These are phyloP conservation scores for Andrena minutula DNA, from an alignment of 2,888 invertebrate genomes.

Conservation along the genomic window DNA sequence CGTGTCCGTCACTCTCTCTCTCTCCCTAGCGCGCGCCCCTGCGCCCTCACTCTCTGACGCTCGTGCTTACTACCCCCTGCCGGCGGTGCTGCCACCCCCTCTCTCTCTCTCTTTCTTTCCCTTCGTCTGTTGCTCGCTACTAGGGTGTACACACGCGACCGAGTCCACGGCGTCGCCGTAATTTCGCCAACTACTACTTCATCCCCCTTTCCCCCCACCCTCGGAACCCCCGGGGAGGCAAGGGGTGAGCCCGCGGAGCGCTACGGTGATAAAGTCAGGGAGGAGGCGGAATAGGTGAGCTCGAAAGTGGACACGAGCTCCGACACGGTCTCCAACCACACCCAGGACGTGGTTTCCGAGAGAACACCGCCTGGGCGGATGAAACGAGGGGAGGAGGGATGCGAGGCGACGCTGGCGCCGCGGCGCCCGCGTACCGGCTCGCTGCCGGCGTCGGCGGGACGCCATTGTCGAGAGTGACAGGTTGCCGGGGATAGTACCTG, in stretches of 20 bases:
- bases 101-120: conserved; percentile 21
- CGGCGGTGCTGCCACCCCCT: conserved; percentile 11
- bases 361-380: conserved; percentile 71
- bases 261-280: neutral
- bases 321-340: conserved; percentile 74
- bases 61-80: neutral
- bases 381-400: conserved; percentile 57
- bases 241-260: too few relatives aligned
- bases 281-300: neutral
- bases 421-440: conserved; percentile 73
- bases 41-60: conserved; percentile 12
- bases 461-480: conserved; percentile 78
- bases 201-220: too few relatives aligned
- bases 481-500: conserved; percentile 69
- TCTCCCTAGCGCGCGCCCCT: conserved; percentile 11
- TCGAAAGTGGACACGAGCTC: conserved; percentile 29
- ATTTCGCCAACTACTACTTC: too few relatives aligned
- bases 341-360: conserved; percentile 72
- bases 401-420: conserved; percentile 76
- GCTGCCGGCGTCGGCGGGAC: conserved; percentile 73
- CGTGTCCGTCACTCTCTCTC: conserved; percentile 1
- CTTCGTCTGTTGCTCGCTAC: conserved; percentile 27
- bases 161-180: neutral
- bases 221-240: neutral
- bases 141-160: conserved; percentile 18